Evolutionary conservation across 2,797 vertebrate species (phyloP).

Genomic region (Catharus ustulatus): DNA sequence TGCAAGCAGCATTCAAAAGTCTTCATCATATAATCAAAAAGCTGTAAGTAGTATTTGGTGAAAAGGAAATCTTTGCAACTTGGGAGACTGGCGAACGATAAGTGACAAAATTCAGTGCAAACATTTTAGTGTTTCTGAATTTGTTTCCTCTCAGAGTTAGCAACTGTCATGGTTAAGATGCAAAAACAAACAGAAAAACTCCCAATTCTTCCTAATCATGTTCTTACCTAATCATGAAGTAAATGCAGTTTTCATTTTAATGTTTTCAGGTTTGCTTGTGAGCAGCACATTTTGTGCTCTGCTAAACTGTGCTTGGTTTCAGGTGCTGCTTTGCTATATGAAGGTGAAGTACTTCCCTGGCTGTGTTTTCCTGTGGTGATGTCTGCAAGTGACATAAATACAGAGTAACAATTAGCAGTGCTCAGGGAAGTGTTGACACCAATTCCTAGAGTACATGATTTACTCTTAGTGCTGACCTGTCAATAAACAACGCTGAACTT

Average conservation of each 20-base stretch:
- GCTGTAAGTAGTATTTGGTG: background rate
- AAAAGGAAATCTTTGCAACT: background rate
- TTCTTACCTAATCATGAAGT: background rate
- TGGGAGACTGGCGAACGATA: background rate
- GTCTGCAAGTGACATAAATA: conserved; percentile 12
- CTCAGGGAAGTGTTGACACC: conserved; percentile 31
- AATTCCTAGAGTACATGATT: conserved; percentile 41
- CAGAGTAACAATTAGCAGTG: conserved; percentile 51
- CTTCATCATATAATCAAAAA: background rate
- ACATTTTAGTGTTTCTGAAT: background rate
- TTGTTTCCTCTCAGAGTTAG: background rate
- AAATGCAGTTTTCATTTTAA: background rate
- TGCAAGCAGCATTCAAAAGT: background rate
- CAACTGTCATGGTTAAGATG: background rate
- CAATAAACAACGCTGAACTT: conserved; percentile 54
- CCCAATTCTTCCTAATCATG: background rate
- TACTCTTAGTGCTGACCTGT: conserved; percentile 30
- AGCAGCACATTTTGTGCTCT: background rate
- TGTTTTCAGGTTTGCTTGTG: background rate
- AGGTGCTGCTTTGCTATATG: background rate
- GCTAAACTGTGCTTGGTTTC: background rate
- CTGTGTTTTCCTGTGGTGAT: background rate
- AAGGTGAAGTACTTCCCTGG: background rate
- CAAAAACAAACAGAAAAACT: background rate
- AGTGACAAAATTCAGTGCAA: background rate